phyloP scores from a whole-genome alignment of 1,140 invertebrate genomes.

The Cheumatopsyche charites region DNA sequence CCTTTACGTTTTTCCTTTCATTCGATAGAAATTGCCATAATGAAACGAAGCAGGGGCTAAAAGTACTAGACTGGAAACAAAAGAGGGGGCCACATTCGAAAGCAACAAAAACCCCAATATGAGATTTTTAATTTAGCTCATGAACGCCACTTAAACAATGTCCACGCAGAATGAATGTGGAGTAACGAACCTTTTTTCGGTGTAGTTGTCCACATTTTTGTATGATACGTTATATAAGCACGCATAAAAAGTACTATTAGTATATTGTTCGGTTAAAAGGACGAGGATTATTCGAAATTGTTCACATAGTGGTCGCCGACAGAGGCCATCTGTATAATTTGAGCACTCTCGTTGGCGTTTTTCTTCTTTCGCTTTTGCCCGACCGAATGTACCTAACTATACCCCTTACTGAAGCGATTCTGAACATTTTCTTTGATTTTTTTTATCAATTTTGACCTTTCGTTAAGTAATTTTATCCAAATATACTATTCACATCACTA shows the following conservation, averaged over 20 bases:
- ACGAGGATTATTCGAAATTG: slow-evolving; percentile 19
- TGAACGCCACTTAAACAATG: not conserved
- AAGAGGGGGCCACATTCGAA: too few relatives aligned
- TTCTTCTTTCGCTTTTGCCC: slow-evolving; percentile 1
- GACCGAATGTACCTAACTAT: too few relatives aligned
- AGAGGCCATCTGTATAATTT: slow-evolving; percentile 31
- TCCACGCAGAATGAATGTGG: not conserved
- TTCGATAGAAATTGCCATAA: too few relatives aligned
- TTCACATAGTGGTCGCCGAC: slow-evolving; percentile 19
- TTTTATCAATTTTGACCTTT: too few relatives aligned
- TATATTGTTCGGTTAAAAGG: not conserved
- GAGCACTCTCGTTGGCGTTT: slow-evolving; percentile 22
- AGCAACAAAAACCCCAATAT: not conserved
- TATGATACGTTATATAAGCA: not conserved
- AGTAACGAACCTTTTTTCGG: not conserved
- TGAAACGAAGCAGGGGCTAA: too few relatives aligned
- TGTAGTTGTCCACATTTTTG: not conserved
- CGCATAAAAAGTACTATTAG: not conserved
- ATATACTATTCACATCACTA: too few relatives aligned
- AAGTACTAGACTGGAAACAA: too few relatives aligned
- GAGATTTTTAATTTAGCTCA: slow-evolving; percentile 16
- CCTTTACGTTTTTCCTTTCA: too few relatives aligned
- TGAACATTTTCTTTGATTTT: too few relatives aligned
- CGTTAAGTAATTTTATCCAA: too few relatives aligned
- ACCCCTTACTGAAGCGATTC: too few relatives aligned